Base-by-base conservation (phyloP, 2,888 invertebrate species). In the Clitarchus hookeri region DNA sequence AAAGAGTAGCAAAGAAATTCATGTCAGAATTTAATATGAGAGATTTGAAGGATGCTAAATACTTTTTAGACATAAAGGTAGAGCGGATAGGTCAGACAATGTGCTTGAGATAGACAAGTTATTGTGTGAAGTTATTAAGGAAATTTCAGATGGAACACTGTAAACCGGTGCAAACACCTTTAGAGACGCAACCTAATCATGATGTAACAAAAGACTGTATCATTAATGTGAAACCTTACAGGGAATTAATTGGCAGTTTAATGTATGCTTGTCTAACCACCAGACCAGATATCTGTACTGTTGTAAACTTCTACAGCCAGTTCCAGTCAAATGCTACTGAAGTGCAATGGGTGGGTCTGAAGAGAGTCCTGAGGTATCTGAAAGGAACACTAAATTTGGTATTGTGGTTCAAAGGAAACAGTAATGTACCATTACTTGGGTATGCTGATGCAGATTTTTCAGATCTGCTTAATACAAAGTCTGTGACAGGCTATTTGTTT, bases 281-380 rank as follows among this genome's bases (percentile, higher is more conserved):
- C 79, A 19, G 79, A 79, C 79, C 79, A 3, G 9, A 79, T 79
- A 8, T 8, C 25, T n/a, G 79, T 79, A 6, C 12, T 26, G 79
- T 9, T 79, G 79, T 79, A 79, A 79, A 79, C 23, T n/a, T 79
- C 26, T 79, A 25, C 79, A 79, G 79, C 27, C 79, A 79, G 79
- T 79, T 79, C 26, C 79, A 12, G 0, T n/a, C 16, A 6, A 79
- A 79, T 12, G 12, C 16, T 13, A n/a, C 26, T 79, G 79, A 79
- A 6, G 79, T 79, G 79, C 79, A 79, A 79, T 79, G 79, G 79
- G 79, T 79, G 25, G 25, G 79, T 6, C 79, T 79, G 1, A 79
- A 79, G 9, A 79, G 79, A 79, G 79, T 79, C 2, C 79, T 79
- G 79, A 79, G 79, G 79, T 79, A 79, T 25, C 3, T 79, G 36